phyloP scores from a whole-genome alignment of 2,888 invertebrate species.

The Sphinx pinastri region DNA sequence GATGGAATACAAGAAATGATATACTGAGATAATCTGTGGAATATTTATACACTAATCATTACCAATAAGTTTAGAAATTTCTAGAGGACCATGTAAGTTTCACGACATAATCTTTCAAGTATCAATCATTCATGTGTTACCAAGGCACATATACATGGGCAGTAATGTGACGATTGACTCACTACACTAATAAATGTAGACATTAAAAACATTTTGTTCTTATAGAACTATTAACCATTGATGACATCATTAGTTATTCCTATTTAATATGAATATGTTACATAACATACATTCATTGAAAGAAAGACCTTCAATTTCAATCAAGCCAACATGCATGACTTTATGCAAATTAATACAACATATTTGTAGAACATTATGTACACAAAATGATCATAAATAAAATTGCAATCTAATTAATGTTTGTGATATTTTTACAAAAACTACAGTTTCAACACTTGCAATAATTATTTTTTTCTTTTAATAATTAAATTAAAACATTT shows the following conservation, averaged over 20 bases:
- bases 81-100: not conserved
- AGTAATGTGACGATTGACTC: not conserved
- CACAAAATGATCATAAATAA: not conserved
- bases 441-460: not conserved
- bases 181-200: not conserved
- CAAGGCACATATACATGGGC: not conserved
- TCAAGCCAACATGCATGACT: not conserved
- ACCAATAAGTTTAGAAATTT: not conserved
- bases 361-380: not conserved
- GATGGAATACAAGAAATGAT: not conserved
- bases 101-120: not conserved
- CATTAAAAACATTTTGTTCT: not conserved
- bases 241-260: not conserved
- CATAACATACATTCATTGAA: not conserved
- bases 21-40: not conserved
- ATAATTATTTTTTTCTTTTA: not conserved
- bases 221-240: not conserved
- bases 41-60: not conserved
- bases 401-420: not conserved
- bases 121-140: conserved; percentile 1
- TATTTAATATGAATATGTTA: not conserved
- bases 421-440: not conserved
- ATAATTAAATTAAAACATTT: not conserved
- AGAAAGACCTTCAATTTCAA: not conserved
- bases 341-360: not conserved